Percentiles rank a stretch among this genome's conserved stretches.
Evolutionary conservation across 2,797 vertebrate genomes (phyloP).

Genomic region (Catostomus latipinnis): DNA sequence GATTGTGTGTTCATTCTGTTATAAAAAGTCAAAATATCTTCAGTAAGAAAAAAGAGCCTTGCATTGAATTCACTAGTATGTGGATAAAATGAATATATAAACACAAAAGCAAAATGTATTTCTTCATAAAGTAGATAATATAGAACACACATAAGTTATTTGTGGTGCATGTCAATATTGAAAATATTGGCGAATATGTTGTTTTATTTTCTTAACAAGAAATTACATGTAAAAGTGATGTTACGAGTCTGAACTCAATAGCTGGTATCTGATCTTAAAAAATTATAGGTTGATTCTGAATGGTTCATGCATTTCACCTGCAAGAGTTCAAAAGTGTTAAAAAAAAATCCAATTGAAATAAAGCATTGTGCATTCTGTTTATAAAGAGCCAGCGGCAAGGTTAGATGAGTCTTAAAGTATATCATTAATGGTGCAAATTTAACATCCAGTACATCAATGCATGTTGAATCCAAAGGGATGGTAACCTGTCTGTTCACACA

Average conservation of each 20-base stretch:
- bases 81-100: not conserved
- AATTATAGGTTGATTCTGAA: conserved; percentile 23
- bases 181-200: not conserved
- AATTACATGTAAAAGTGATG: not conserved
- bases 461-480: conserved; percentile 4
- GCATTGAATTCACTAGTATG: not conserved
- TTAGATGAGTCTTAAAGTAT: conserved; percentile 18
- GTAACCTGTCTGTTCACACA: conserved; percentile 22
- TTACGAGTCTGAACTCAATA: not conserved
- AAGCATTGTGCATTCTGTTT: not conserved
- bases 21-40: not conserved
- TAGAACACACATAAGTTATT: not conserved
- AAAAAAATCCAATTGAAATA: conserved; percentile 7
- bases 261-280: not conserved
- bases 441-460: not conserved
- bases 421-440: conserved; percentile 15
- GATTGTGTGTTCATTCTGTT: not conserved
- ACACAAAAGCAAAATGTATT: not conserved
- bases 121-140: conserved; percentile 2
- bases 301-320: conserved; percentile 14
- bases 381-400: conserved; percentile 20
- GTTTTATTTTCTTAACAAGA: not conserved
- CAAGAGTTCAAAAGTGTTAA: not conserved
- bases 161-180: not conserved
- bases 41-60: not conserved